Evolutionary conservation across 53 echinoderm and acorn worm species (phyloP), one percentile per base, ranked within the genome.

Genomic region (Hippasteria phrygiana): DNA sequence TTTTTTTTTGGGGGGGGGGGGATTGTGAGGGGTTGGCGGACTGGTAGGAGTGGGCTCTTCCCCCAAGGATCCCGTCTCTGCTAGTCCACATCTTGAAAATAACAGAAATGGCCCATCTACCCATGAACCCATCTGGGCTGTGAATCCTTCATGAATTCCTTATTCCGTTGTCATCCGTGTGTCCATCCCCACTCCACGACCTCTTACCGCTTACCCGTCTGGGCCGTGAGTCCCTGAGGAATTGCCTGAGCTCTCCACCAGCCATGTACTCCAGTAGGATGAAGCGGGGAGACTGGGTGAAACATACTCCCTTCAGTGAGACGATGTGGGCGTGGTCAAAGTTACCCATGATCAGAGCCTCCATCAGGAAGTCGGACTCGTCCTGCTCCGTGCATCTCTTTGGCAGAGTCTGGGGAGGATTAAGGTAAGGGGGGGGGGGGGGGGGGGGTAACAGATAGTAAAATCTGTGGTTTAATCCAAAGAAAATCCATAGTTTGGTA

Each of bases 331-430:
- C 78, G 75, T 97, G 95, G 53, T 89, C 85, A 67, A 97, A 94
- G 90, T 95, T 97, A 5, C 93, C 94, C 90, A 97, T 90, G 76
- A 97, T 90, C 74, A 95, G 89, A 0, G 97, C 97, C 54, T 97
- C 97, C 91, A 95, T 95, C n/a, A 95, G 53, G 89, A 97, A 97
- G 59, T 97, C 97, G 7, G 88, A 65, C 78, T 97, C 94, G 74
- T 97, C 92, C 31, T 92, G 89, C 45, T 95, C 91, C 1, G 95
- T 95, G 46, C 93, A 82, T 16, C 85, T 74, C 80, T 93, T 91
- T 38, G 90, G 95, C 0, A 95, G 74, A 18, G 95, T 95, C 95
- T 95, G 70, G 9, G n/a, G 29, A 71, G 41, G n/a, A 36, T 14
- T 17, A 24, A 1, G 13, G 20, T 27, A 11, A 43, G 38, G 1